These are phyloP conservation scores for Dendrolimus punctatus DNA, from an alignment of 1,140 invertebrate species.

Conservation along the genomic window DNA sequence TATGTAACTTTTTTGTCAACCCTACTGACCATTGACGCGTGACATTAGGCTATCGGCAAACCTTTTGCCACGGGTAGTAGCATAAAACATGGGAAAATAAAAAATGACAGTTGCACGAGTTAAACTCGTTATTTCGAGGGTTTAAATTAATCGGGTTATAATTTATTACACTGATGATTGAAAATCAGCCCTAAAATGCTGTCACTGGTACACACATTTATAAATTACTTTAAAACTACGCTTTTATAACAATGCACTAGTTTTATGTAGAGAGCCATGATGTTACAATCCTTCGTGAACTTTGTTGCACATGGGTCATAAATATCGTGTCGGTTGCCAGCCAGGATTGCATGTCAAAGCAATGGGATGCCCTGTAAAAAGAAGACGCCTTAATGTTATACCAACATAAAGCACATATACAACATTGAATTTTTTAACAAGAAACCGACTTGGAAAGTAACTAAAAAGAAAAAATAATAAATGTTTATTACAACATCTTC, in stretches of 20 bases:
- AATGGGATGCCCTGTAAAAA: conserved; percentile 79
- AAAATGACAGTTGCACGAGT: too few relatives aligned
- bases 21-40: too few relatives aligned
- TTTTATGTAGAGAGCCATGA: conserved; percentile 63
- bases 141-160: too few relatives aligned
- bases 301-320: conserved; percentile 74
- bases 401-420: background rate
- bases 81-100: too few relatives aligned
- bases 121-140: too few relatives aligned
- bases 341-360: conserved; percentile 79
- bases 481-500: too few relatives aligned
- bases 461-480: too few relatives aligned
- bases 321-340: conserved; percentile 66
- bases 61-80: too few relatives aligned
- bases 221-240: background rate
- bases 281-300: conserved; percentile 70
- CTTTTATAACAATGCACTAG: conserved; percentile 1
- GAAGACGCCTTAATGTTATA: background rate
- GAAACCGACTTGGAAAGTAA: too few relatives aligned
- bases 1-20: too few relatives aligned
- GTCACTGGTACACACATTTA: conserved; percentile 1
- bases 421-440: background rate
- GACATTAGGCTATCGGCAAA: too few relatives aligned
- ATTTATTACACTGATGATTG: too few relatives aligned
- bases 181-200: background rate